Base-by-base conservation (phyloP, 2,797 vertebrate species). In the Melanotaenia trifasciata region DNA sequence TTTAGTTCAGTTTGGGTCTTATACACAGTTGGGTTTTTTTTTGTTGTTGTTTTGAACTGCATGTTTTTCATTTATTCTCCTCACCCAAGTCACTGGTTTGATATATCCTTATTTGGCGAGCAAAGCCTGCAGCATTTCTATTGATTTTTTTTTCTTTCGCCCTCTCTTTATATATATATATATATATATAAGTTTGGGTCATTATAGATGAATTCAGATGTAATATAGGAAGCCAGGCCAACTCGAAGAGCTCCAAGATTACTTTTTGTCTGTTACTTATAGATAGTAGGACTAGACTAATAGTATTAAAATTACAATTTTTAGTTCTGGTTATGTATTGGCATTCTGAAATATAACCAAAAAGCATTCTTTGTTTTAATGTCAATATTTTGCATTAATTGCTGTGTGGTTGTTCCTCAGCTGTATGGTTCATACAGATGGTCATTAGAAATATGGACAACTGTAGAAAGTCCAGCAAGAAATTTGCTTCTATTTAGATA, bases 21-120 rank as follows among this genome's bases (percentile, higher is more conserved):
- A 61, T 75, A 47, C 32, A 35, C 72, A 84, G 47, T 28, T 28
- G 32, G 6, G 6, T 32, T 28, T 28, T 28, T 28, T 85, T 70
- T 80, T 83, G 28, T 28, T 28, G 28, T n/a, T 0, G n/a, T 28
- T 33, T 24, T 14, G 74, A 81, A 47, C 78, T 81, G 56, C 47
- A 74, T 67, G 18, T 51, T 75, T 73, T 76, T 45, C 47, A 60
- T 74, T 67, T 70, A 22, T 50, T 76, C 16, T 63, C 24, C 32
- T 79, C 51, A 0, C 80, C 79, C 66, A 81, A 70, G 30, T 64
- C 54, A 22, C 50, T 61, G 67, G 67, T 84, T 67, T 83, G 62
- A 84, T 79, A 56, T 54, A 16, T 58, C 47, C 47, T 70, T 43
- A 54, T 53, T 74, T 81, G 73, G 76, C 71, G 50, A 51, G 63